Base-by-base conservation (phyloP, 1,140 invertebrate genomes). In the Pseudomyrmex cubaensis region DNA sequence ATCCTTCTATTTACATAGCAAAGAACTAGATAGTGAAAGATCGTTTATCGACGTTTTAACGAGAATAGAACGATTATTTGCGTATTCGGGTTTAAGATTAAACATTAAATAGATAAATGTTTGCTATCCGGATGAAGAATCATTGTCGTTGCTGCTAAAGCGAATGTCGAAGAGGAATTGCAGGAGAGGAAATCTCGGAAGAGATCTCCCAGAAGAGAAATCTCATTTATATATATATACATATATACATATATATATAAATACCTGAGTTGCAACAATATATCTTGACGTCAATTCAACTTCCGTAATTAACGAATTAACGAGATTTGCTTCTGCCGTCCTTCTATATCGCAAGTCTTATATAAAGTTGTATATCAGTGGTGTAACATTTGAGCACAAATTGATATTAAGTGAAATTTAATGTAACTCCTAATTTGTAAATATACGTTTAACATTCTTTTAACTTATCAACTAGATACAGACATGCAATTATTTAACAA, bases 311-410 rank as follows among this genome's bases (percentile, higher is more conserved):
- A 25, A 69, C 25, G 50, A 87, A 84, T 84, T 80, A 86, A 73
- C 63, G 75, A 77, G 69, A 84, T 84, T 84, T 84, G 82, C 75
- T 84, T 84, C 82, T 87, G 57, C 86, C 85, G 74, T 87, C 85
- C 86, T 87, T 80, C 75, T 85, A 66, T 75, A 78, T 52, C 57
- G 66, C 84, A 75, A 87, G 74, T 87, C 82, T 86, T 87, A 83
- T 48, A 56, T 25, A 57, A 87, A 80, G 80, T 80, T 80, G 8
- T 64, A 15, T 48, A 48, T 54, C n/a, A 17, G 17, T 57, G 56
- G 62, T 82, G 7, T 63, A 75, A 75, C 25, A 75, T 75, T 63
- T 75, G 22, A 75, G 5, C 57, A 76, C 61, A 76, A 52, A 76
- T 54, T 66, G 48, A 20, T 76, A 57, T 69, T 59, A 59, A 70